Evolutionary conservation across 2,113 vertebrate genomes (phyloP).

Genomic region (Pogonocichla stellata): DNA sequence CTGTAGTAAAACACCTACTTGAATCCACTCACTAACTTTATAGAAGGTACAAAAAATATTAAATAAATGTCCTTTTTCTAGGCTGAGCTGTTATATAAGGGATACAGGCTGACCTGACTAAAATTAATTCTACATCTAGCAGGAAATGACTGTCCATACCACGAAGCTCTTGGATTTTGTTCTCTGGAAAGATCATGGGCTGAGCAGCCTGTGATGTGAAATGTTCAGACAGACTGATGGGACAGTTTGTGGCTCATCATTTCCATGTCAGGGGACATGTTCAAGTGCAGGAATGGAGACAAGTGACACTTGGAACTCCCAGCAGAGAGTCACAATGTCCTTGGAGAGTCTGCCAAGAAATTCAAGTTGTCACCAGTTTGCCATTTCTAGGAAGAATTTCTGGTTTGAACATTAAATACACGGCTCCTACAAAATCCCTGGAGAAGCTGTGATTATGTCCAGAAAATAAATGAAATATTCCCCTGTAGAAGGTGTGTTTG

Average conservation of each 20-base stretch:
- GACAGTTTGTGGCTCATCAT: background rate
- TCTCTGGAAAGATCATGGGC: background rate
- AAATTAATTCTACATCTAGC: background rate
- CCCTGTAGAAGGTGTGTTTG: background rate
- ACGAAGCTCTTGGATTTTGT: background rate
- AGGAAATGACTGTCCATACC: background rate
- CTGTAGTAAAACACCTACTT: background rate
- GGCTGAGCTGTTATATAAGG: background rate
- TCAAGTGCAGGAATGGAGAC: background rate
- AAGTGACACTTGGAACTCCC: background rate
- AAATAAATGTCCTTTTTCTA: background rate
- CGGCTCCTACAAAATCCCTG: background rate
- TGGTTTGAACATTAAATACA: background rate
- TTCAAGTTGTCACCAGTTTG: no score
- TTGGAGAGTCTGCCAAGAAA: background rate
- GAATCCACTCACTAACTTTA: background rate
- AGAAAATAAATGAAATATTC: background rate
- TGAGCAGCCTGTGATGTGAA: background rate
- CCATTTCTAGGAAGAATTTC: background rate
- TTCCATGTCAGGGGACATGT: background rate
- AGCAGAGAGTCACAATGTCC: background rate
- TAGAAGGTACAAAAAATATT: background rate
- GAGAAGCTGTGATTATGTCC: background rate
- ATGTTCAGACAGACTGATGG: background rate
- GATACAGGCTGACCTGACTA: background rate